Percentiles rank a stretch among this genome's conserved stretches.
Evolutionary conservation across 2,113 vertebrate genomes (phyloP).

Genomic region (Chamaetylas fuelleborni): DNA sequence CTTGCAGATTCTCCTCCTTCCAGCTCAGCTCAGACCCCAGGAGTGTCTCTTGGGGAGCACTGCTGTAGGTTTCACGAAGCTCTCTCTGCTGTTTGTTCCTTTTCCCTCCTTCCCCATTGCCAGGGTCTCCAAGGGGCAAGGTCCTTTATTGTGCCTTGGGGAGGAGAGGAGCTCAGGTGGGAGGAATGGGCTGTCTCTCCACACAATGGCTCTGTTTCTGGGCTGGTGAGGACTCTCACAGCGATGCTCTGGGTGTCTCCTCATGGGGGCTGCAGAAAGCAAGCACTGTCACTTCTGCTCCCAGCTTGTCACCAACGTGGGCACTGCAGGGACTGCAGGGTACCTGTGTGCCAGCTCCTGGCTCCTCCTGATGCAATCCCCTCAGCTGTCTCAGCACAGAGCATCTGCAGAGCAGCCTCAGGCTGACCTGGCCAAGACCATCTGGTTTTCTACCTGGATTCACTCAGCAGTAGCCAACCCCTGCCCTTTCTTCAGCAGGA

Average conservation of each 20-base stretch:
- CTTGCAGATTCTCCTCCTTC: neutral
- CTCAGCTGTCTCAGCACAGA: neutral
- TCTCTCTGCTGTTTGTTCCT: neutral
- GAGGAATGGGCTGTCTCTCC: neutral
- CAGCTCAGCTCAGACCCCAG: neutral
- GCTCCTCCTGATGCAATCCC: rapidly evolving
- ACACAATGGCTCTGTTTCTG: neutral
- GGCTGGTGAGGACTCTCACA: neutral
- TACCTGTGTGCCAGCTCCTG: neutral
- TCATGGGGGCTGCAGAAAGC: neutral
- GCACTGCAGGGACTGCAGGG: rapidly evolving
- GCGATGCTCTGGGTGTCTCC: neutral
- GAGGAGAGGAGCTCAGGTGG: neutral
- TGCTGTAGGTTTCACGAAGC: neutral
- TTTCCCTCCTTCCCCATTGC: neutral
- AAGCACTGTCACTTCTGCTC: neutral
- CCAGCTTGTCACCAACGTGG: rapidly evolving
- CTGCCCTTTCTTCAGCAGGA: neutral
- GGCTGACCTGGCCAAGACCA: neutral
- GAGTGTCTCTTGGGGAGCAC: neutral
- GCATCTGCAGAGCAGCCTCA: neutral
- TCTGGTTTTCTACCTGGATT: neutral
- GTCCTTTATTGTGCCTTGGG: neutral
- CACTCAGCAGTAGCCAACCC: neutral
- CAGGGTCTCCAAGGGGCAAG: neutral